These are phyloP conservation scores for Palythoa grandiflora DNA, from an alignment of 92 coral and sea anemone species.

Conservation along the genomic window DNA sequence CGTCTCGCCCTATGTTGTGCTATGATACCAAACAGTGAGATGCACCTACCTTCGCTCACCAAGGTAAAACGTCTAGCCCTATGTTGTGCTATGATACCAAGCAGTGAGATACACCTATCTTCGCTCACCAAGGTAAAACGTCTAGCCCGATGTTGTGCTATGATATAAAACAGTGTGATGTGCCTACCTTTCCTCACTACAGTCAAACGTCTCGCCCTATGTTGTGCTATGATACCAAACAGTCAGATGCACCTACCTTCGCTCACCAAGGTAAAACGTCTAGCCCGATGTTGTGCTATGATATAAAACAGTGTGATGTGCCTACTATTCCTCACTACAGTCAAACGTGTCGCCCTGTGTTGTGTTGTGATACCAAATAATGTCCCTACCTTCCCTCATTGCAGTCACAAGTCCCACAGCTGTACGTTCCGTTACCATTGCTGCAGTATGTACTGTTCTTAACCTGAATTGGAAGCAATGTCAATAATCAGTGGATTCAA, in stretches of 20 bases:
- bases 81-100: too few species aligned
- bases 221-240: too few species aligned
- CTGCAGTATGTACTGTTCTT: constrained; percentile 76
- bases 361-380: not conserved
- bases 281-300: not conserved
- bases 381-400: constrained; percentile 75
- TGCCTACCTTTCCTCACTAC: not conserved
- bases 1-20: not conserved
- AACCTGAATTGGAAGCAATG: constrained; percentile 58
- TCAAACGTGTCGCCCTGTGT: constrained; percentile 49
- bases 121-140: too few species aligned
- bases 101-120: too few species aligned
- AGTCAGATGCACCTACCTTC: too few species aligned
- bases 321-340: constrained; percentile 82
- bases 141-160: not conserved
- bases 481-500: not conserved
- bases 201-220: not conserved
- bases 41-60: not conserved
- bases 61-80: not conserved
- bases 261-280: not conserved
- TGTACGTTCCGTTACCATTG: constrained; percentile 80
- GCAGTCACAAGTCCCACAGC: constrained; percentile 91
- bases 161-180: not conserved
- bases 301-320: not conserved
- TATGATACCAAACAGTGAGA: not conserved